Evolutionary conservation across 2,113 vertebrate species (phyloP), one percentile per base, ranked within the genome.

Genomic region (Hemicordylus capensis): DNA sequence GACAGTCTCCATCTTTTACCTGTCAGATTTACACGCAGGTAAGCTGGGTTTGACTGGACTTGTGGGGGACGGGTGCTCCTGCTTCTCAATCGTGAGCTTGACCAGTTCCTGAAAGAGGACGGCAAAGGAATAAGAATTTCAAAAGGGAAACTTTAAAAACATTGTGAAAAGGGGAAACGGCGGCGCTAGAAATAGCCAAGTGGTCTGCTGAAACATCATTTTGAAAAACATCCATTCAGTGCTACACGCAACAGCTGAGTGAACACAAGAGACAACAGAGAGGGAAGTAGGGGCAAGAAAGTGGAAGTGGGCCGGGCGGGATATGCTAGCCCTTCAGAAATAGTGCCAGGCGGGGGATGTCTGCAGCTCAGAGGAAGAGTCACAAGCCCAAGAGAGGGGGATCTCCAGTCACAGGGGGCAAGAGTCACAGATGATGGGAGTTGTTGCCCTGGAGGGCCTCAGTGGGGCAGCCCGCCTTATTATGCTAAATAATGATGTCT

Each of bases 41-140:
- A 96, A 94, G 15, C 94, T 96, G 85, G 98, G 97, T 91, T 99
- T 99, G 93, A 95, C 98, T 0, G 98, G 98, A 84, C 97, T 98
- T 3, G 98, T 98, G 44, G 99, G 98, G 42, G 98, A 99, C 0
- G 98, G 98, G 58, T 98, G 98, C 48, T 99, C 99, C 84, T 99
- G 98, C 90, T 99, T 99, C 95, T 99, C 98, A 56, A 98, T 97
- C 1, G 97, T 99, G 42, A 99, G 97, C 92, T 97, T 98, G 92
- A 99, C 99, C 94, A 99, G 93, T 81, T 99, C 99, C 99, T 99
- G 67, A 15, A 83, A 80, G 58, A 77, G 46, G 82, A 81, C n/a
- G 80, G 28, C 54, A 17, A 58, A 80, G 6, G 56, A 34, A 1
- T 39, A 48, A n/a, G n/a, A n/a, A n/a, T n/a, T n/a, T n/a, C n/a